These are phyloP conservation scores for Odontomyia ornata DNA, from an alignment of 2,888 invertebrate genomes.

Conservation along the genomic window DNA sequence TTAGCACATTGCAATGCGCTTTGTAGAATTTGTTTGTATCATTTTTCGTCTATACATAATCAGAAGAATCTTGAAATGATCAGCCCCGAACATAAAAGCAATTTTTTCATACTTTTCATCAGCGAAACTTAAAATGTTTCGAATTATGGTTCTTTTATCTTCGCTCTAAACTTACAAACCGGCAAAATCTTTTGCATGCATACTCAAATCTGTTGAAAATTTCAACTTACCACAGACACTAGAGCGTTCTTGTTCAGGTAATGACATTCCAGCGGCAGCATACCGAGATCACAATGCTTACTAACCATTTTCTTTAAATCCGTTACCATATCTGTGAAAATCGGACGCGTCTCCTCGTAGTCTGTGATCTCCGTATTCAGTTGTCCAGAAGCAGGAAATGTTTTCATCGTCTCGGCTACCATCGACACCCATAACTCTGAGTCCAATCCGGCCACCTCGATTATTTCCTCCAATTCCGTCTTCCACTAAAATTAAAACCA, in stretches of 20 bases:
- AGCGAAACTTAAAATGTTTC: no score
- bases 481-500: constrained; percentile 80
- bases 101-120: no score
- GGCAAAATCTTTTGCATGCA: no score
- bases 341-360: constrained; percentile 87
- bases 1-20: no score
- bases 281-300: constrained; percentile 84
- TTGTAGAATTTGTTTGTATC: no score
- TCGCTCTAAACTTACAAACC: no score
- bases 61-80: no score
- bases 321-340: constrained; percentile 88
- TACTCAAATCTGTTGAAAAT: no score
- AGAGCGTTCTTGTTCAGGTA: constrained; percentile 94
- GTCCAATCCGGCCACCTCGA: constrained; percentile 91
- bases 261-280: constrained; percentile 94
- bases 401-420: constrained; percentile 94
- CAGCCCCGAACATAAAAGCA: no score
- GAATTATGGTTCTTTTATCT: no score
- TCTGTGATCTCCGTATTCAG: constrained; percentile 89
- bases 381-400: constrained; percentile 88
- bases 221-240: constrained; percentile 75
- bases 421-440: constrained; percentile 97
- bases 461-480: constrained; percentile 90
- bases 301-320: constrained; percentile 83
- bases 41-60: no score